Base-by-base conservation (phyloP, 2,888 invertebrate genomes). In the Monochamus alternatus region DNA sequence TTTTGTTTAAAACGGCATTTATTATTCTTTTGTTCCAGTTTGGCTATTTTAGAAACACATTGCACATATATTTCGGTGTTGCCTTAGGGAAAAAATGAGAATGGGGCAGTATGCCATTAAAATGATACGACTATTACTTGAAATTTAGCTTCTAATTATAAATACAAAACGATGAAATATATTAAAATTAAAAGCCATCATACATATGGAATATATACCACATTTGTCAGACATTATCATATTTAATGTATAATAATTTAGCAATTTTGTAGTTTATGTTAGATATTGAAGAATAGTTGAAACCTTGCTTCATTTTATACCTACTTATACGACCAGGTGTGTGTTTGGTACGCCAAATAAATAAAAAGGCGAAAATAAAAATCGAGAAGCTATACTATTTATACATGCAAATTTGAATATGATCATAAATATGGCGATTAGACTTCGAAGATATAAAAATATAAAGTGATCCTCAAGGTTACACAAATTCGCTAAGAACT, bases 341-440 rank as follows among this genome's bases (percentile, higher is more conserved):
- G n/a, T 5, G 55, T 55, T 14, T 55, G 14, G 55, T 22, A 55
- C 55, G 14, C 22, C n/a, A 3, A 55, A 55, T 14, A 14, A 55
- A 55, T 14, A 14, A 55, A 55, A 55, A 55, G 55, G 22, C 55
- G 14, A 55, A 55, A 55, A 55, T n/a, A 55, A 55, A n/a, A 55
- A 55, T 55, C n/a, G 3, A 5, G 55, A 14, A 55, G n/a, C n/a
- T 55, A 55, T 38, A 14, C 55, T 55, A 55, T 10, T n/a, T 55
- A 55, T 22, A 55, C n/a, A 55, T 55, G 55, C n/a, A 55, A 55
- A 55, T 55, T 55, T 55, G 38, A 38, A 38, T 38, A n/a, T 55
- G 55, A n/a, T 55, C 3, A 55, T 55, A 55, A 55, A 55, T 55
- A 55, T 22, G 55, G n/a, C n/a, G n/a, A 55, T 55, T 55, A 55